phyloP scores from a whole-genome alignment of 2,797 vertebrate species.

The Enteromius treurensis region DNA sequence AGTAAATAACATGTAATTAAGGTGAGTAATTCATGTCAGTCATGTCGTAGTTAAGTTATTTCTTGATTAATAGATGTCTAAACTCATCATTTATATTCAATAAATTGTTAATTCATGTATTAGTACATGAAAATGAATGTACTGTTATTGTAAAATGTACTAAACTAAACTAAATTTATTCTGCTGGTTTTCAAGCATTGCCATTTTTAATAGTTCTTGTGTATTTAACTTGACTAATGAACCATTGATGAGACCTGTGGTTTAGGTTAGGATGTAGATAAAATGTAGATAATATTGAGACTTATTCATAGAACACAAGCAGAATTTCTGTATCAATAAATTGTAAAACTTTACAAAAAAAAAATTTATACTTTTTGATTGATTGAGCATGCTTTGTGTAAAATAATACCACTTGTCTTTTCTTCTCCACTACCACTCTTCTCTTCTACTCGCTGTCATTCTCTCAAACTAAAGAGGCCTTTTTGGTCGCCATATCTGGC shows the following conservation, averaged over 20 bases:
- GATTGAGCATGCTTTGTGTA: background rate
- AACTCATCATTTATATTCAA: no score
- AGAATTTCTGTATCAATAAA: background rate
- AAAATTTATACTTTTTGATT: background rate
- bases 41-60: no score
- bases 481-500: conserved; percentile 58
- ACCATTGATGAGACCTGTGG: background rate
- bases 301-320: background rate
- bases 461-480: conserved; percentile 5
- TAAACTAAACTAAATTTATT: background rate
- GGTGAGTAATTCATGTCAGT: no score
- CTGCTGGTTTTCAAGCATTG: background rate
- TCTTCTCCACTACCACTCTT: background rate
- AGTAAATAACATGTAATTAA: no score
- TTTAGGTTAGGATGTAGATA: background rate
- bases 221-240: background rate
- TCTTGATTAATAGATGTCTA: no score
- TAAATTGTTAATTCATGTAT: no score
- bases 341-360: background rate
- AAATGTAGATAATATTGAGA: background rate
- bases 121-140: no score
- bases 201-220: background rate
- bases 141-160: no score
- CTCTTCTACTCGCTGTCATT: background rate
- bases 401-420: background rate